A percentile compares a stretch with the other conserved stretches of the same genome.
Evolutionary conservation across 2,888 invertebrate genomes (phyloP).

Genomic region (Drosophila quasianomalipes): DNA sequence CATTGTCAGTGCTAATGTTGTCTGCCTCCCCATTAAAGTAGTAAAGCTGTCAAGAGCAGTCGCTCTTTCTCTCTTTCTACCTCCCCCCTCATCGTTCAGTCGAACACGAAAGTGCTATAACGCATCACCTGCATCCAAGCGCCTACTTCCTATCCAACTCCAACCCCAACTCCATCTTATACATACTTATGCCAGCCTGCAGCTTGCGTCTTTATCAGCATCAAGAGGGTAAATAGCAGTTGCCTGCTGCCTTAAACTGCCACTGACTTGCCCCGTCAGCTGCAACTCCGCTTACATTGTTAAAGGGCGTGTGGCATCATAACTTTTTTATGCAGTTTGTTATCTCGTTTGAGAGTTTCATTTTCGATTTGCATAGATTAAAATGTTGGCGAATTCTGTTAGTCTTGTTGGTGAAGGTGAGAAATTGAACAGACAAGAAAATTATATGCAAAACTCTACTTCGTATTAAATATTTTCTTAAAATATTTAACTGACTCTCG

Average conservation of each 20-base stretch:
- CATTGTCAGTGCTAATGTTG: slow-evolving; percentile 55
- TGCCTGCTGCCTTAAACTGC: slow-evolving; percentile 11
- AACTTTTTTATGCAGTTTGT: slow-evolving; percentile 8
- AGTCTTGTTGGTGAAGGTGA: neutral
- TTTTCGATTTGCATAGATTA: neutral
- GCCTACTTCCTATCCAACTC: slow-evolving; percentile 5
- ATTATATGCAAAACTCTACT: neutral
- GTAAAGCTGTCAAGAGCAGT: slow-evolving; percentile 8
- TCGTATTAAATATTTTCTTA: neutral
- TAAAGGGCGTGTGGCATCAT: neutral
- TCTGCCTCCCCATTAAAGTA: slow-evolving; percentile 24
- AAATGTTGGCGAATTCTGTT: neutral
- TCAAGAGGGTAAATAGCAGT: slow-evolving; percentile 17
- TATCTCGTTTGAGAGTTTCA: neutral
- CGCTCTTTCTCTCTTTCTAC: neutral
- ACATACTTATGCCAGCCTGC: slow-evolving; percentile 3
- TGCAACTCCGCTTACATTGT: neutral
- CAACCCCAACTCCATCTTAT: neutral
- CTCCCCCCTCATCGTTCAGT: neutral
- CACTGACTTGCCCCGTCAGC: slow-evolving; percentile 1
- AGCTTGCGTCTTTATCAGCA: slow-evolving; percentile 26
- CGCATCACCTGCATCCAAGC: slow-evolving; percentile 33
- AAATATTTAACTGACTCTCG: neutral
- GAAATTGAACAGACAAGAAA: too few relatives aligned
- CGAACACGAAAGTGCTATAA: slow-evolving; percentile 30